Conservation (phyloP, 2,113 vertebrate genomes). For the Eptesicus fuscus region DNA sequence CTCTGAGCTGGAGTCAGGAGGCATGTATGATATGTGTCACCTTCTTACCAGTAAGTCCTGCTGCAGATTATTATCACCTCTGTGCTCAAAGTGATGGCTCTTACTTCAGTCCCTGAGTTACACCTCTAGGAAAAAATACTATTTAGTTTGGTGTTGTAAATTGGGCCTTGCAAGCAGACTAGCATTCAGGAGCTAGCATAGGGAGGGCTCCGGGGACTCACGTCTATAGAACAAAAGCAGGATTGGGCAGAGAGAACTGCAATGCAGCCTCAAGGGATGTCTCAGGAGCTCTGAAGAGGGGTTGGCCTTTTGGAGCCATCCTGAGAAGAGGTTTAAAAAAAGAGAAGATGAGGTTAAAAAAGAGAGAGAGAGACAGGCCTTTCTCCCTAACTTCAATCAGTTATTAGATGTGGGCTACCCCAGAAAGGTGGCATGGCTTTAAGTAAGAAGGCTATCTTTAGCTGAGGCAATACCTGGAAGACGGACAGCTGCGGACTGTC, state of each 20-base stretch:
- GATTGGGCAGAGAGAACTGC: background rate
- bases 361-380: background rate
- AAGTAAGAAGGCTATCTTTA: background rate
- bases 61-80: background rate
- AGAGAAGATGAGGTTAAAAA: background rate
- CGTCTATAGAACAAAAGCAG: background rate
- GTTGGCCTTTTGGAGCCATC: background rate
- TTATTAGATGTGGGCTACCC: background rate
- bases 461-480: background rate
- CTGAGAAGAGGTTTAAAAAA: background rate
- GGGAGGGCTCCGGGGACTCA: background rate
- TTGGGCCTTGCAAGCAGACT: background rate
- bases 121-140: background rate
- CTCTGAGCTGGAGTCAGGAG: background rate
- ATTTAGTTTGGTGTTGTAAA: background rate
- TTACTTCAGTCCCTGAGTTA: background rate
- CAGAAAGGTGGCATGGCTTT: background rate
- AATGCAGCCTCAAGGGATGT: background rate
- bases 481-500: background rate
- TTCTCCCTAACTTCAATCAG: background rate
- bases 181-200: background rate
- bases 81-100: background rate
- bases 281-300: background rate
- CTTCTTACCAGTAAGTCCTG: background rate
- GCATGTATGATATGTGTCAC: background rate